phyloP scores from a whole-genome alignment of 2,797 vertebrate genomes.

The Crenuchus spilurus region DNA sequence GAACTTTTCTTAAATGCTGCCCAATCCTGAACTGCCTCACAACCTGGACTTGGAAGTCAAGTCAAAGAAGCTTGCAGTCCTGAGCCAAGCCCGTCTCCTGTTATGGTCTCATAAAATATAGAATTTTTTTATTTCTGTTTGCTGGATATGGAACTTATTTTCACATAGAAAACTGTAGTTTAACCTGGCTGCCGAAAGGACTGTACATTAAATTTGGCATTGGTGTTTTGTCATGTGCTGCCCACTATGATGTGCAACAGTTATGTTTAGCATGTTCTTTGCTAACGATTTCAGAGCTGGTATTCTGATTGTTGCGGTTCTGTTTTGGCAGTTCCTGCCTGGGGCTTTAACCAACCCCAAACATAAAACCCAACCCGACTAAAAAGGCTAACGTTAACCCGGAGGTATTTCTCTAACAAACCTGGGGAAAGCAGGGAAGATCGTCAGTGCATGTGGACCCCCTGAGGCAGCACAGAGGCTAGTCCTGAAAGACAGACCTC shows the following conservation, averaged over 20 bases:
- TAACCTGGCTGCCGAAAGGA: too few relatives aligned
- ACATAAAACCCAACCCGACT: not conserved
- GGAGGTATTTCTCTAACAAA: constrained; percentile 5
- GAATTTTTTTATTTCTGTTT: too few relatives aligned
- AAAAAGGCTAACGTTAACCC: not conserved
- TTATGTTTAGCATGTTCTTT: not conserved
- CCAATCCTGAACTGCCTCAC: too few relatives aligned
- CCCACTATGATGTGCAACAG: not conserved
- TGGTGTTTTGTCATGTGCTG: too few relatives aligned
- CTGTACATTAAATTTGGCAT: too few relatives aligned
- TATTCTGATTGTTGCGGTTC: not conserved
- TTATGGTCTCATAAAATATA: too few relatives aligned
- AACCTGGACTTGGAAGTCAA: too few relatives aligned
- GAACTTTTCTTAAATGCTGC: too few relatives aligned
- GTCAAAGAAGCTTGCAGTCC: too few relatives aligned
- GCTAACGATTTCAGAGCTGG: not conserved
- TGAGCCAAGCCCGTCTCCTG: too few relatives aligned
- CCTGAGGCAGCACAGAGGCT: not conserved
- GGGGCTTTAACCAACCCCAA: not conserved
- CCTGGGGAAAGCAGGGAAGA: not conserved
- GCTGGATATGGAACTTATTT: too few relatives aligned
- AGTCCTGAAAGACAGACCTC: not conserved
- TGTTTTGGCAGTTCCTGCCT: not conserved
- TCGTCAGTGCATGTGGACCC: not conserved
- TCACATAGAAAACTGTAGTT: too few relatives aligned